Evolutionary conservation across 2,888 invertebrate species (phyloP).

Genomic region (Branchipolynoe longqiensis): DNA sequence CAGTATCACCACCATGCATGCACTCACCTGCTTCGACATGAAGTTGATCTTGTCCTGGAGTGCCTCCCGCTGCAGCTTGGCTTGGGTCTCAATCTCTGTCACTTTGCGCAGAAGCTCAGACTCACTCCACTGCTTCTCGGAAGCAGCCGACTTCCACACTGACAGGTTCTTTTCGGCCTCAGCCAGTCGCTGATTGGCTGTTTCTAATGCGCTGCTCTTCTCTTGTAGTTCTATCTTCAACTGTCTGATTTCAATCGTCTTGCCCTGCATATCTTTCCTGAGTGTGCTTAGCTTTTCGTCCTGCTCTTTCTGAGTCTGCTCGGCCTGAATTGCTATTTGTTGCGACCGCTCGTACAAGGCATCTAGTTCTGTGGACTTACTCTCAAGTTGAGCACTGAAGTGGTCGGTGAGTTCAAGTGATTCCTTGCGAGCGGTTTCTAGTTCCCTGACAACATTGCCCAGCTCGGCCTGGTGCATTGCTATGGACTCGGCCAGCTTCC

Average conservation of each 20-base stretch:
- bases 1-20: slow-evolving; percentile 4
- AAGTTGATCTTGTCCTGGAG: slow-evolving; percentile 39
- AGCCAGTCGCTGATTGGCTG: slow-evolving; percentile 18
- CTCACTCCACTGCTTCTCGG: slow-evolving; percentile 32
- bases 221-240: slow-evolving; percentile 25
- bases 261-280: slow-evolving; percentile 19
- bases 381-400: slow-evolving; percentile 10
- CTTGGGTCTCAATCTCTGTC: slow-evolving; percentile 27
- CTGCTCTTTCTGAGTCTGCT: slow-evolving; percentile 1
- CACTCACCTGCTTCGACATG: slow-evolving; percentile 47
- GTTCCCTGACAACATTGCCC: not conserved
- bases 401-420: not conserved
- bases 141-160: slow-evolving; percentile 33
- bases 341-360: slow-evolving; percentile 22
- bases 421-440: slow-evolving; percentile 32
- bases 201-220: slow-evolving; percentile 41
- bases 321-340: slow-evolving; percentile 1
- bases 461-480: slow-evolving; percentile 26
- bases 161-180: slow-evolving; percentile 26
- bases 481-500: slow-evolving; percentile 1
- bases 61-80: slow-evolving; percentile 14
- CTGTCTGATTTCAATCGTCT: not conserved
- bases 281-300: not conserved
- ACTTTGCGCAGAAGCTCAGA: slow-evolving; percentile 34
- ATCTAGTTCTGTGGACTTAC: not conserved